phyloP scores from a whole-genome alignment of 1,140 invertebrate species.

The Reticulitermes speratus region DNA sequence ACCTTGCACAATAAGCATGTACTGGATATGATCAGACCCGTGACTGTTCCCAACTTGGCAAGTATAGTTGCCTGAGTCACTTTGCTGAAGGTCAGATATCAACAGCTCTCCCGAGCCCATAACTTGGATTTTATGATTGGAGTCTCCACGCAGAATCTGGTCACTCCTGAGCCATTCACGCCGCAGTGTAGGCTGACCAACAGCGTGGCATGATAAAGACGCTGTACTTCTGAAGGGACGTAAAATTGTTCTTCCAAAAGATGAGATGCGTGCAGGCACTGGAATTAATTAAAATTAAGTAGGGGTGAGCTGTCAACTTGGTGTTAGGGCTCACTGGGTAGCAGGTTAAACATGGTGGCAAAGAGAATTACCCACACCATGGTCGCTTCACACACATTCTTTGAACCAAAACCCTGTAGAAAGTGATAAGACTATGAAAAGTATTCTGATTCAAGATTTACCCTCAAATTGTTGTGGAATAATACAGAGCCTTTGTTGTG shows the following conservation, averaged over 20 bases:
- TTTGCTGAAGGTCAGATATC: constrained; percentile 60
- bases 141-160: constrained; percentile 45
- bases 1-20: constrained; percentile 61
- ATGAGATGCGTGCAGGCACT: constrained; percentile 67
- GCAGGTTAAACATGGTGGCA: too few species aligned
- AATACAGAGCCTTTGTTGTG: too few species aligned
- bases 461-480: too few species aligned
- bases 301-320: not conserved
- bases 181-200: constrained; percentile 59
- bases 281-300: constrained; percentile 31
- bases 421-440: too few species aligned
- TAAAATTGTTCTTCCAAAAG: constrained; percentile 65
- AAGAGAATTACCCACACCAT: not conserved
- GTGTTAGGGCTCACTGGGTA: too few species aligned
- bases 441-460: too few species aligned
- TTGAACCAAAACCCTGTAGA: not conserved
- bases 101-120: constrained; percentile 63
- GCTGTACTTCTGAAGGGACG: constrained; percentile 64
- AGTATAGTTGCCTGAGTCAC: constrained; percentile 72
- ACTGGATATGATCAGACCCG: constrained; percentile 63
- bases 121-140: constrained; percentile 42
- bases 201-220: constrained; percentile 61
- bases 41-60: constrained; percentile 72
- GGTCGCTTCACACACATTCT: not conserved
- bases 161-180: constrained; percentile 63